Base-by-base conservation (phyloP, 2,888 invertebrate genomes). In the Drosophila dives region DNA sequence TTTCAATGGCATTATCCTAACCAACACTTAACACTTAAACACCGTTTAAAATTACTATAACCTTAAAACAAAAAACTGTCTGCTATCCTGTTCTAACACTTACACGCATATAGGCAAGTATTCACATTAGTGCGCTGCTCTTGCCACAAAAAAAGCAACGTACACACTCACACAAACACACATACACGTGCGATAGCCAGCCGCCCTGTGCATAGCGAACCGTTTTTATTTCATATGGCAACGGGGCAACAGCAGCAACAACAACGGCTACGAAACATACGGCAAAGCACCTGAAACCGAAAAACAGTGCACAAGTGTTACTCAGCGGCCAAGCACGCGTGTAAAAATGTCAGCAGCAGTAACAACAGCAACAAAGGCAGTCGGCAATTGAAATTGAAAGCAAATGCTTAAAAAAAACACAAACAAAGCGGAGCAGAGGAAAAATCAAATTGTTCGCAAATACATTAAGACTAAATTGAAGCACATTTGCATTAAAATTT, bases 181-280 rank as follows among this genome's bases (percentile, higher is more conserved):
- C 40, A 26, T 51, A 54, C 20, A 17, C n/a, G 38, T 7, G 20
- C 50, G 61, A 65, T 70, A 73, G 68, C 64, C 76, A 59, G 59
- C 50, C 50, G 76, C 72, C 72, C 67, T 88, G 89, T 77, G 85
- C 88, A 91, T 90, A 88, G 81, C 78, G 91, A 81, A 90, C 87
- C 84, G 92, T 88, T 92, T 92, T 90, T 91, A 92, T 91, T 92
- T 91, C 92, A 92, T 91, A 91, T 38, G 80, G 72, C 49, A 75
- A 75, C 77, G 81, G 71, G 23, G 23, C 15, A 45, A 79, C 81
- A 80, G 72, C 72, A 74, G 75, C 74, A 69, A 61, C 62, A 54
- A 61, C 58, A 42, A 77, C 75, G 64, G 68, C 66, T 60, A 66
- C 72, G 65, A 79, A 68, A 65, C 81, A 68, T 65, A 70, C 72